phyloP scores from a whole-genome alignment of 2,888 invertebrate genomes.

The Drosophila histrio region DNA sequence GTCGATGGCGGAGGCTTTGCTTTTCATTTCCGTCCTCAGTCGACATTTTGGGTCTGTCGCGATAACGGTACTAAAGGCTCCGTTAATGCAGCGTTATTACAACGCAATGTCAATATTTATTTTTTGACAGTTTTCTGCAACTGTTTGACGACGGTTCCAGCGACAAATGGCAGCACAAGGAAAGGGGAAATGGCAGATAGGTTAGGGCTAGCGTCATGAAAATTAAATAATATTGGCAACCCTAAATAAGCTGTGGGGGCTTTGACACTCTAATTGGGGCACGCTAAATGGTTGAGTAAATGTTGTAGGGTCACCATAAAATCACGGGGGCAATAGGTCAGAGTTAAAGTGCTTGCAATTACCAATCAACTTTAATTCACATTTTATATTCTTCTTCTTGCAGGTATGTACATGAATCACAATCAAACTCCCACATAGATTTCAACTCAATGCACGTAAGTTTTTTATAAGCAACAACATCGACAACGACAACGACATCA shows the following conservation, averaged over 20 bases:
- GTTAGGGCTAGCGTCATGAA: conserved; percentile 38
- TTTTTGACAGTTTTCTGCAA: conserved; percentile 68
- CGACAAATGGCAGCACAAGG: background rate
- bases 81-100: conserved; percentile 79
- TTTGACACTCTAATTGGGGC: conserved; percentile 57
- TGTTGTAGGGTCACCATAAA: conserved; percentile 2
- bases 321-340: conserved; percentile 34
- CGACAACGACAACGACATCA: background rate
- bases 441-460: conserved; percentile 33
- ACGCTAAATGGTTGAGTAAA: conserved; percentile 40
- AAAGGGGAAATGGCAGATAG: background rate
- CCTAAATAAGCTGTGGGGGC: conserved; percentile 60
- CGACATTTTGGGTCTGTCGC: conserved; percentile 57
- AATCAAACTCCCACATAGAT: conserved; percentile 9
- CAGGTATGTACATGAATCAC: conserved; percentile 53
- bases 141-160: conserved; percentile 63
- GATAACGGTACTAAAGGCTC: conserved; percentile 28
- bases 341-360: conserved; percentile 1
- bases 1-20: conserved; percentile 23
- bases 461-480: background rate
- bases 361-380: background rate
- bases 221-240: conserved; percentile 75
- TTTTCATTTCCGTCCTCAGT: conserved; percentile 61
- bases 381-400: conserved; percentile 30
- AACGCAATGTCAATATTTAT: conserved; percentile 79